A percentile compares a stretch with the other conserved stretches of the same genome.
These are phyloP conservation scores for Limenitis camilla DNA, from an alignment of 2,888 invertebrate genomes.

Conservation along the genomic window DNA sequence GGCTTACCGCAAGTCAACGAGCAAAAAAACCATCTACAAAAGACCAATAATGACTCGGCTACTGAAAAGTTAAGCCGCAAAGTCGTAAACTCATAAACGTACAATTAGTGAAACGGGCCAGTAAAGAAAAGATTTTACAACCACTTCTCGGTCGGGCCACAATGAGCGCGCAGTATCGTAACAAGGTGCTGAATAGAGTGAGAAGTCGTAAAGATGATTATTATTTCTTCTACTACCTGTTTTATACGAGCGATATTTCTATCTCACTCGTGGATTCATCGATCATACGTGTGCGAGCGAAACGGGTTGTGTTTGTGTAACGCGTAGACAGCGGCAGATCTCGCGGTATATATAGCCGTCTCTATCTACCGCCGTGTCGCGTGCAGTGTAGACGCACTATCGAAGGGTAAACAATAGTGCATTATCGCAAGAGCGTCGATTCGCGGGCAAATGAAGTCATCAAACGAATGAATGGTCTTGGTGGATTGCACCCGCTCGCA, in stretches of 20 bases:
- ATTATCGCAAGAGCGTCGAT: conserved; percentile 70
- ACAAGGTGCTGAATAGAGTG: conserved; percentile 76
- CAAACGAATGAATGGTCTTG: conserved; percentile 70
- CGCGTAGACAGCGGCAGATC: conserved; percentile 44
- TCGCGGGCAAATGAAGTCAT: conserved; percentile 73
- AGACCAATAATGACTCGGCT: conserved; percentile 55
- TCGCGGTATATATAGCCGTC: conserved; percentile 44
- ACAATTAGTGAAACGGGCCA: conserved; percentile 73
- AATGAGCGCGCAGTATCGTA: conserved; percentile 74
- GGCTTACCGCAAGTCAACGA: conserved; percentile 10
- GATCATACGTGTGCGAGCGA: conserved; percentile 40
- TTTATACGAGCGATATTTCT: conserved; percentile 63
- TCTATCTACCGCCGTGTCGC: conserved; percentile 60
- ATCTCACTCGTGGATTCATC: conserved; percentile 46
- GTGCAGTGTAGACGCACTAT: conserved; percentile 71
- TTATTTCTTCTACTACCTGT: conserved; percentile 77
- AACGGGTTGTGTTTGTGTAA: conserved; percentile 48
- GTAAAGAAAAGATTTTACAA: conserved; percentile 75
- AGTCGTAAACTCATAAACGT: conserved; percentile 74
- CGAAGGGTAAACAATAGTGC: conserved; percentile 74
- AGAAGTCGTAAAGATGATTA: conserved; percentile 77
- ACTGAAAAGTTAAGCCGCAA: conserved; percentile 68
- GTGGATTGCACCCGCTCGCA: conserved; percentile 59
- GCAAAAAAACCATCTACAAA: conserved; percentile 45
- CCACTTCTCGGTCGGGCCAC: conserved; percentile 68